These are phyloP conservation scores for Aphelinus certus DNA, from an alignment of 1,140 invertebrate species.

Conservation along the genomic window DNA sequence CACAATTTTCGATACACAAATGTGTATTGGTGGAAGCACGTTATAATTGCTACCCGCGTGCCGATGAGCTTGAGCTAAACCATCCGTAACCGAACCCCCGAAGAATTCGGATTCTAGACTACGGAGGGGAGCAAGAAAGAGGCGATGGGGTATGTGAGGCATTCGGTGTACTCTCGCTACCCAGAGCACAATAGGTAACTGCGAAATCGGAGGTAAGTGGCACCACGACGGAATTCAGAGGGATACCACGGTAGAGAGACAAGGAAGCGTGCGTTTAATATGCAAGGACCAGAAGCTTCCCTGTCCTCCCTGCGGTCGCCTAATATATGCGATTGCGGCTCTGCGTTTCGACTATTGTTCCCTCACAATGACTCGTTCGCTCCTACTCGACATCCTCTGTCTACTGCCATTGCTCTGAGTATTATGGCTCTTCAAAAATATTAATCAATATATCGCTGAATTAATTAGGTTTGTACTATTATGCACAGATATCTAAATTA, in stretches of 20 bases:
- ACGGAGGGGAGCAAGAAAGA: not conserved
- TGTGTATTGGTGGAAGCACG: not conserved
- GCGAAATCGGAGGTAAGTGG: slow-evolving; percentile 54
- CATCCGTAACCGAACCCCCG: not conserved
- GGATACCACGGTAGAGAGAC: slow-evolving; percentile 44
- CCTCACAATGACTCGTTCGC: slow-evolving; percentile 48
- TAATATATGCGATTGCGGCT: slow-evolving; percentile 56
- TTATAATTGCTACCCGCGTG: not conserved
- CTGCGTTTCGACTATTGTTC: slow-evolving; percentile 50
- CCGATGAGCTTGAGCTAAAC: slow-evolving; percentile 4
- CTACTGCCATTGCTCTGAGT: not conserved
- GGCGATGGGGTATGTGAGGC: not conserved
- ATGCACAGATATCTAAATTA: too few species aligned
- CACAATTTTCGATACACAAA: not conserved
- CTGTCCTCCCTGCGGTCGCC: slow-evolving; percentile 30
- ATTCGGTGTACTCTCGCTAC: slow-evolving; percentile 2
- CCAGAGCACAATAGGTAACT: slow-evolving; percentile 45
- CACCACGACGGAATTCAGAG: slow-evolving; percentile 42
- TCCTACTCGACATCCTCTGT: slow-evolving; percentile 37
- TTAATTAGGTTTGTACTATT: too few species aligned
- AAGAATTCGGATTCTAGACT: slow-evolving; percentile 6
- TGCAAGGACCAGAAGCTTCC: slow-evolving; percentile 46
- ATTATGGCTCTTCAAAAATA: too few species aligned
- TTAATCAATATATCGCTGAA: too few species aligned
- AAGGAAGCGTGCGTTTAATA: slow-evolving; percentile 50